Conservation (phyloP, 1,140 invertebrate species). For the Leptopilina boulardi region DNA sequence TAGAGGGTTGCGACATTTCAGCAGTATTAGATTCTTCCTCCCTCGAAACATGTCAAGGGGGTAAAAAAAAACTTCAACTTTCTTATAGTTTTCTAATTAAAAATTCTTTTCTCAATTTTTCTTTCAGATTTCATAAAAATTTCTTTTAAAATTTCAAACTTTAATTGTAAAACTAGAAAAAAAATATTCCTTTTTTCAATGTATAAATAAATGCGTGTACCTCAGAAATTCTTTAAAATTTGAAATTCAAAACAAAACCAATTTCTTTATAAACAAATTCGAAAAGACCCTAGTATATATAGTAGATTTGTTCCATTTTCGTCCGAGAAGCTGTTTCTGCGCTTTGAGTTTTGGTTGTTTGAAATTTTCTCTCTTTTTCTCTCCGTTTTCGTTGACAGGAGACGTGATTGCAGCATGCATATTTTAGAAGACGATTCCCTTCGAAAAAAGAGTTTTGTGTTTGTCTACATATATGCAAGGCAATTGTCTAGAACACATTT, state of each 20-base stretch:
- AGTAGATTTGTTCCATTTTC: not conserved
- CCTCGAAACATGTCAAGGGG: not conserved
- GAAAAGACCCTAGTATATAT: too few relatives aligned
- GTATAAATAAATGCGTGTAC: too few relatives aligned
- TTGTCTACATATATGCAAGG: not conserved
- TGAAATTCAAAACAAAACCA: too few relatives aligned
- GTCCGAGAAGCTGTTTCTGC: not conserved
- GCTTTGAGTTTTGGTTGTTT: not conserved
- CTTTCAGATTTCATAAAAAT: not conserved
- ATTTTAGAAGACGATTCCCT: slow-evolving; percentile 56
- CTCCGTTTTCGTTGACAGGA: slow-evolving; percentile 49
- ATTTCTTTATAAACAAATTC: too few relatives aligned
- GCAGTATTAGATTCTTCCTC: slow-evolving; percentile 39
- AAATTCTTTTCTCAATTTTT: not conserved
- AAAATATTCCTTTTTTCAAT: too few relatives aligned
- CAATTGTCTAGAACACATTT: slow-evolving; percentile 2
- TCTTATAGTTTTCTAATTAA: not conserved
- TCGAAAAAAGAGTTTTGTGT: not conserved
- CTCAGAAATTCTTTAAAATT: too few relatives aligned
- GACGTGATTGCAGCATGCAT: slow-evolving; percentile 63
- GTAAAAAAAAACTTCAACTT: not conserved
- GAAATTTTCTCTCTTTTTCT: slow-evolving; percentile 30
- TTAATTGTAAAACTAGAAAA: too few relatives aligned
- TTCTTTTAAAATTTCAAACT: not conserved
- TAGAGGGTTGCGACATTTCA: slow-evolving; percentile 48